A percentile compares a stretch with the other conserved stretches of the same genome.
phyloP scores from a whole-genome alignment of 1,140 invertebrate species.

The Zaprionus davidi region DNA sequence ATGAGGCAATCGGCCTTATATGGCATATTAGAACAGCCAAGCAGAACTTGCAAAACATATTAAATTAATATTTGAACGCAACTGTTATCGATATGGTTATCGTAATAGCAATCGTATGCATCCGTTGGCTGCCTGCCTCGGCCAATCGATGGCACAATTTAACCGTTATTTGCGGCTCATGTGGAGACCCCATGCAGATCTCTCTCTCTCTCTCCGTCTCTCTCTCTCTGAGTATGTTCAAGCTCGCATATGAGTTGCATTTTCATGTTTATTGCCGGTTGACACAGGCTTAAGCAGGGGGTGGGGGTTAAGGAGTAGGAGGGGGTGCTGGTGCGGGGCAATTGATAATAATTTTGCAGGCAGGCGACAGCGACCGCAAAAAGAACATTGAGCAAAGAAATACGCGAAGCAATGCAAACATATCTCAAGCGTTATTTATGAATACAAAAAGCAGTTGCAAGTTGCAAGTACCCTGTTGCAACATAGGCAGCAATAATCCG shows the following conservation, averaged over 20 bases:
- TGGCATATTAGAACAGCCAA: not conserved
- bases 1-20: not conserved
- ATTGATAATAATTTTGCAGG: constrained; percentile 70
- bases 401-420: constrained; percentile 50
- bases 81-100: not conserved
- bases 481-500: constrained; percentile 23
- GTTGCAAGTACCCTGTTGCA: constrained; percentile 16
- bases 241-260: not conserved
- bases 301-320: not conserved
- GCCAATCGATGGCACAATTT: not conserved
- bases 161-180: not conserved
- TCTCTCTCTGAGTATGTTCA: not conserved
- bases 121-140: not conserved
- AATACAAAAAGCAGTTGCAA: constrained; percentile 66
- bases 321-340: not conserved
- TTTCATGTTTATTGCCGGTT: constrained; percentile 2
- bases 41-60: not conserved
- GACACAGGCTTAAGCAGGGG: not conserved
- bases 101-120: not conserved
- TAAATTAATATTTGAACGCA: not conserved
- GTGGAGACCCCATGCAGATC: not conserved
- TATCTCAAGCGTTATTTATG: constrained; percentile 80
- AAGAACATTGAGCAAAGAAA: constrained; percentile 19
- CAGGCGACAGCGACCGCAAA: constrained; percentile 45
- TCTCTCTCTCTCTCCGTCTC: not conserved